Evolutionary conservation across 2,888 invertebrate species (phyloP), one percentile per base, ranked within the genome.

Genomic region (Beris morrisii): DNA sequence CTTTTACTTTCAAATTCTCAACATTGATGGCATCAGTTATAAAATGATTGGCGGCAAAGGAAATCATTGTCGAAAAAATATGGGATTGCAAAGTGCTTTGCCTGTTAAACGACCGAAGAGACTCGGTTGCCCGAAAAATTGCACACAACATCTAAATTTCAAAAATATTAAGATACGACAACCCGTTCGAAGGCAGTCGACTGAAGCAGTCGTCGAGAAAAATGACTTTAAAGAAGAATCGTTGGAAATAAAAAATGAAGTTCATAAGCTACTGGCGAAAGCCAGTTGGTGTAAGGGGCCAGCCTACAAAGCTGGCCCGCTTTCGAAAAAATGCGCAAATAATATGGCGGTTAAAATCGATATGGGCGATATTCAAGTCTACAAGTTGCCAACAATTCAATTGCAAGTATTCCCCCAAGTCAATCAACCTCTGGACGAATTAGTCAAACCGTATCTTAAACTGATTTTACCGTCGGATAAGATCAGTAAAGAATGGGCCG

Each of bases 401-500:
- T 63, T 81, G 13, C 77, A 81, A 65, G 77, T 81, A 9, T 75
- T 74, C 72, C 80, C 80, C 4, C 73, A 76, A 55, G 52, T 75
- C 44, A 76, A 77, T 15, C 73, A 74, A 9, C 78, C 80, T 1
- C 66, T 81, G 7, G 74, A 77, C 66, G 78, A 78, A 67, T 72
- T 75, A 31, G 77, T 79, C 7, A 79, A 79, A 68, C 76, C 78
- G 4, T 81, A 81, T 71, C 71, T 81, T 43, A 78, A 80, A 66
- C 72, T 78, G 7, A 78, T 80, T 52, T 67, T 78, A 54, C 80
- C 80, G 3, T 76, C 78, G 68, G 72, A 76, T 44, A 76, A 76
- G 46, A 79, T 81, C 9, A 76, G 79, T 0, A 74, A 75, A 28
- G 79, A 81, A 70, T 81, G 81, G 80, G 80, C 81, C 0, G 77